Evolutionary conservation across 2,888 invertebrate species (phyloP), one percentile per base, ranked within the genome.

Genomic region (Spilarctia lutea): DNA sequence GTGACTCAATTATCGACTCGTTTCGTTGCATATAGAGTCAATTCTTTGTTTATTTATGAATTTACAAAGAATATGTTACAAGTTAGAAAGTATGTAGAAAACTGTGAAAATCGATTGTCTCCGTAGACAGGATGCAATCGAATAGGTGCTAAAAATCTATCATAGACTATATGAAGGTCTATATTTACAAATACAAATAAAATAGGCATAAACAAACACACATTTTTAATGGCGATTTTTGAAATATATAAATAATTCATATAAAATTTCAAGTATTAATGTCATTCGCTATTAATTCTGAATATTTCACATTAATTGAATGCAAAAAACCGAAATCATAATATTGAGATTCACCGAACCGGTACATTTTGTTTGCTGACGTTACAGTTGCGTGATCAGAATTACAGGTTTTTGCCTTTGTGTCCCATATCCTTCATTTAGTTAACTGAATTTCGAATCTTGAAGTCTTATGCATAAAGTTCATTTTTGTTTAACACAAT

Each of bases 361-460:
- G 75, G 83, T 79, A 79, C 52, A 79, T 63, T 79, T 83, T 78
- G 78, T 77, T 76, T 86, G 85, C 81, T 77, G 78, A 85, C 87
- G 80, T 72, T 87, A 85, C 82, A 75, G 72, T 78, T 82, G 81
- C 75, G 80, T 71, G 79, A 81, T 69, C 75, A 68, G 76, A 72
- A 75, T 74, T 84, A 80, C 81, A 65, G 71, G 79, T 78, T 82
- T 82, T 79, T 81, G 71, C 71, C 79, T 83, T 76, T 78, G 74
- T 65, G 80, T 72, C 80, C 70, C 79, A 82, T 71, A 81, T 81
- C 67, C 68, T 68, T 52, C n/a, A 72, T 70, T 27, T 0, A 42
- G 27, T 35, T 4, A 33, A 16, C 39, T 8, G 3, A 81, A 75
- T 75, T 65, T 74, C 8, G 45, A 77, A 79, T 52, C 56, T 80